Conservation (phyloP, 92 coral and sea anemone species). For the Phenganax subtilis region DNA sequence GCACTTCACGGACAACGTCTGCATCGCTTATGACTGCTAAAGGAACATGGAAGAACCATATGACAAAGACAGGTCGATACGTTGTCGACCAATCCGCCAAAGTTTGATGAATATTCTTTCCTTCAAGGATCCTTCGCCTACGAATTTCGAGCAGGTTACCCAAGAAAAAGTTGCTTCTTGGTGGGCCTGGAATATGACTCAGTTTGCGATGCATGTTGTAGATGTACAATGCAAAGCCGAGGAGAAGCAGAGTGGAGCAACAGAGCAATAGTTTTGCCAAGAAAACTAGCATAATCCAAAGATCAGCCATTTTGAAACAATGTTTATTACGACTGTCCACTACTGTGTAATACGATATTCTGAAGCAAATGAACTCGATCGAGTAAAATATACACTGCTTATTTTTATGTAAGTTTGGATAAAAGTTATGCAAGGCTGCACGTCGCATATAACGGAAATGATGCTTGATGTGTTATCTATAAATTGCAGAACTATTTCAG, state of each 20-base stretch:
- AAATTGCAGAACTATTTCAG: too few species aligned
- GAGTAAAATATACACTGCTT: too few species aligned
- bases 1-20: constrained; percentile 62
- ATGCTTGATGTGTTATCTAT: too few species aligned
- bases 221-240: constrained; percentile 42
- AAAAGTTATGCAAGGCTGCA: too few species aligned
- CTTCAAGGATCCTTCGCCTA: constrained; percentile 47
- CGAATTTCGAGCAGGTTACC: constrained; percentile 67
- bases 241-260: constrained; percentile 25
- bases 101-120: constrained; percentile 68
- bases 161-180: constrained; percentile 65
- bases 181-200: constrained; percentile 80
- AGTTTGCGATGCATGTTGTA: constrained; percentile 43
- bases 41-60: constrained; percentile 85
- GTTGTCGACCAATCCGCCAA: constrained; percentile 68
- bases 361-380: too few species aligned
- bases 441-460: too few species aligned
- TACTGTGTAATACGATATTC: too few species aligned
- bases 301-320: constrained; percentile 1
- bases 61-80: constrained; percentile 67
- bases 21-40: constrained; percentile 71
- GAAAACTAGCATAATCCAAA: not conserved
- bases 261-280: not conserved
- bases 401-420: too few species aligned
- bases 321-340: too few species aligned